Evolutionary conservation across 2,888 invertebrate genomes (phyloP), one percentile per base, ranked within the genome.

Genomic region (Parnassius smintheus): DNA sequence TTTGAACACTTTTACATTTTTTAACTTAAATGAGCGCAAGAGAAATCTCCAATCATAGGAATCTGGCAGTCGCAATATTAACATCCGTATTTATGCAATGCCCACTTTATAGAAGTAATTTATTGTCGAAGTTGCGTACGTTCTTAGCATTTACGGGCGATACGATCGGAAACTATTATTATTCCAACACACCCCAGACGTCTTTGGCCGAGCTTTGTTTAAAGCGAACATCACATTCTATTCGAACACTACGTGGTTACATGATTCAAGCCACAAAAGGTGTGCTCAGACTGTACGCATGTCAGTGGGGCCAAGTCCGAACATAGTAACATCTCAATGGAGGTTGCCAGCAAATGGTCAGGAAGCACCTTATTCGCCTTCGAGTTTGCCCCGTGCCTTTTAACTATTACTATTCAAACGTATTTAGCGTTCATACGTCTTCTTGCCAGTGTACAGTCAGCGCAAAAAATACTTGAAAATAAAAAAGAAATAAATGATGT

Each of bases 261-360:
- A 69, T 69, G 66, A 63, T 67, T 68, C 64, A 66, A 56, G 68
- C 75, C 71, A 72, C 75, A 75, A 76, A 76, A 78, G 77, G 77
- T 74, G 75, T 75, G 72, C 72, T 76, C 72, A 74, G 76, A 75
- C 77, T 75, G 78, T 81, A 77, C 80, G 77, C 77, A 79, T 82
- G 86, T 86, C 88, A 85, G 71, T 69, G 66, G 71, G 69, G 68
- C 66, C 59, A 59, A 56, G 56, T 45, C 70, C 69, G 70, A 72
- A 72, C 68, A 78, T 82, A 88, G 78, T 82, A 88, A 90, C 89
- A 83, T 88, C 88, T 90, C 87, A 88, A 90, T 90, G 81, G 74
- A 65, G 60, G 46, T 53, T 57, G 74, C 72, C 72, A 70, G 74
- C 66, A 72, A 76, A 79, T 81, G 72, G 78, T 76, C 74, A 72